These are phyloP conservation scores for Diogma glabrata DNA, from an alignment of 2,888 invertebrate species.

Conservation along the genomic window DNA sequence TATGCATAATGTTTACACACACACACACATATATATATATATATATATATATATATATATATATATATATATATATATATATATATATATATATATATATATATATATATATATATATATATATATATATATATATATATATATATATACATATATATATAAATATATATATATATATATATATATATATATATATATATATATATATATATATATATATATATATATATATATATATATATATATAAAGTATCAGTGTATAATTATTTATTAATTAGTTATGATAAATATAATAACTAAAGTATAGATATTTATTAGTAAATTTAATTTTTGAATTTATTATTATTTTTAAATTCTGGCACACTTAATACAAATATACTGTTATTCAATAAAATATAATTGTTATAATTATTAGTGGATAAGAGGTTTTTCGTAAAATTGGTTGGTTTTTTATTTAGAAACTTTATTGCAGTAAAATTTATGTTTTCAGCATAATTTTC, in stretches of 20 bases:
- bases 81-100: constrained; percentile 4
- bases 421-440: background rate
- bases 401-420: background rate
- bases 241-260: too few relatives aligned
- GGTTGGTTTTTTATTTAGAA: background rate
- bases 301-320: background rate
- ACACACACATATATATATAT: background rate
- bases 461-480: background rate
- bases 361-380: constrained; percentile 10
- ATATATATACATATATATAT: background rate
- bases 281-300: too few relatives aligned
- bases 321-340: background rate
- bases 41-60: background rate
- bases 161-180: background rate
- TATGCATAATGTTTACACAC: background rate
- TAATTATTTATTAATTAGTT: too few relatives aligned
- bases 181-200: background rate
- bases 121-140: constrained; percentile 5
- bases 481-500: background rate
- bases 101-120: constrained; percentile 8
- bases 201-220: background rate
- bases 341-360: constrained; percentile 1
- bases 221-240: too few relatives aligned
- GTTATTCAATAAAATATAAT: background rate
- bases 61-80: background rate